phyloP scores from a whole-genome alignment of 2,113 vertebrate genomes.

The Ariopsis seemanni region DNA sequence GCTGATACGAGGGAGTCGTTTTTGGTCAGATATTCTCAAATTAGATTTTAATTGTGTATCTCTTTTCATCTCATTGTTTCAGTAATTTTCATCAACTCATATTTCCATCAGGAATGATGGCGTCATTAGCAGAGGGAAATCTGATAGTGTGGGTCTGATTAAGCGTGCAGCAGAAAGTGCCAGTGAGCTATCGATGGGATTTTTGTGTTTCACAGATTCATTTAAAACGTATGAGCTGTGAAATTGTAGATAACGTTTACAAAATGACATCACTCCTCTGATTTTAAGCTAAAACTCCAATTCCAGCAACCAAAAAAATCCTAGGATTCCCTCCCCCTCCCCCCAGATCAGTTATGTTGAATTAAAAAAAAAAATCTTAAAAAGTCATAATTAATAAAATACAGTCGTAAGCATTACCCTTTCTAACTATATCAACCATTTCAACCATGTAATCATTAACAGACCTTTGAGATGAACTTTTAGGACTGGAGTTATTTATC shows the following conservation, averaged over 20 bases:
- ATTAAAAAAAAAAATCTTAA: not conserved
- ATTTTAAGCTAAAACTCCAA: not conserved
- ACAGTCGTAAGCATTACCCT: not conserved
- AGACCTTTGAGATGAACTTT: not conserved
- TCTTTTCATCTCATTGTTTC: conserved; percentile 13
- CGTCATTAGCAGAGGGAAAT: conserved; percentile 33
- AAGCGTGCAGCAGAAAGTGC: not conserved
- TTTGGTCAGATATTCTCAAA: conserved; percentile 5
- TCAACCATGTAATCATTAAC: not conserved
- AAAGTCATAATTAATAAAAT: not conserved
- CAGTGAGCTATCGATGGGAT: not conserved
- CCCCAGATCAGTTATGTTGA: not conserved
- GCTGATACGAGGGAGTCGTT: not conserved
- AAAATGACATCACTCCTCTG: not conserved
- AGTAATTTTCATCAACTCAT: conserved; percentile 12
- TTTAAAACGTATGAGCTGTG: not conserved
- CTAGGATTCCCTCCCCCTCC: not conserved
- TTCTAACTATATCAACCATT: not conserved
- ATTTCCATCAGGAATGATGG: conserved; percentile 18
- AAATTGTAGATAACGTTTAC: not conserved
- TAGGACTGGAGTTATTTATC: too few relatives aligned
- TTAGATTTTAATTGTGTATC: conserved; percentile 30
- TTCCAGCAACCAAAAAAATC: not conserved
- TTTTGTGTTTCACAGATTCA: not conserved
- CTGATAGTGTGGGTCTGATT: conserved; percentile 17